A percentile compares a stretch with the other conserved stretches of the same genome.
Evolutionary conservation across 2,797 vertebrate species (phyloP).

Genomic region (Sebastes taczanowskii): DNA sequence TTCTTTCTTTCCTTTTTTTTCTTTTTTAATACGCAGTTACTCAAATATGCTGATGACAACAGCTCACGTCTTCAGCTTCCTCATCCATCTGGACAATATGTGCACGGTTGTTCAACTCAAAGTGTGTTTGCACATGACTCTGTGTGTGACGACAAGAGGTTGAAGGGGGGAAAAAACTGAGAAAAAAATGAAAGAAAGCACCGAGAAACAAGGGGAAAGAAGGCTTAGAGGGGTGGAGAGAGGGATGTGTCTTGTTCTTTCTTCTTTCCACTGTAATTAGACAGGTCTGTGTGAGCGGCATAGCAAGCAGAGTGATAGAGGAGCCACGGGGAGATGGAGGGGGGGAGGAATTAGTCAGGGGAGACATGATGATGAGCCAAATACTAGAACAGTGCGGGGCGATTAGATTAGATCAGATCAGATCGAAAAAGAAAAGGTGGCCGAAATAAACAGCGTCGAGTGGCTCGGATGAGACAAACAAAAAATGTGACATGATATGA

Average conservation of each 20-base stretch:
- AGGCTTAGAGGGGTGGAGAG: constrained; percentile 6
- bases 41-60: constrained; percentile 69
- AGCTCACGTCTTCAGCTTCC: constrained; percentile 52
- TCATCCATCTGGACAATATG: constrained; percentile 69
- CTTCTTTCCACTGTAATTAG: constrained; percentile 69
- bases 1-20: not conserved
- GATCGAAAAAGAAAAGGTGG: constrained; percentile 33
- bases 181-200: constrained; percentile 28
- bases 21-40: not conserved
- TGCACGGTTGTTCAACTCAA: constrained; percentile 19
- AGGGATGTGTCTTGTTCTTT: constrained; percentile 51
- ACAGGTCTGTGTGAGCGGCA: constrained; percentile 71
- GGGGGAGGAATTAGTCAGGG: constrained; percentile 29
- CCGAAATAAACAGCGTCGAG: constrained; percentile 39
- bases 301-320: constrained; percentile 65
- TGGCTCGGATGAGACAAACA: constrained; percentile 48
- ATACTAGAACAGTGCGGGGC: constrained; percentile 38
- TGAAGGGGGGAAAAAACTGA: not conserved
- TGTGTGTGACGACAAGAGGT: not conserved
- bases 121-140: constrained; percentile 23
- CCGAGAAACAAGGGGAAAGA: constrained; percentile 13
- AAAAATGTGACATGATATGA: constrained; percentile 32
- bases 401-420: constrained; percentile 61
- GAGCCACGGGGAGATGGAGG: constrained; percentile 31
- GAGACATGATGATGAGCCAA: constrained; percentile 56